phyloP scores from a whole-genome alignment of 1,140 invertebrate genomes.

The Pseudachorutes palmiensis region DNA sequence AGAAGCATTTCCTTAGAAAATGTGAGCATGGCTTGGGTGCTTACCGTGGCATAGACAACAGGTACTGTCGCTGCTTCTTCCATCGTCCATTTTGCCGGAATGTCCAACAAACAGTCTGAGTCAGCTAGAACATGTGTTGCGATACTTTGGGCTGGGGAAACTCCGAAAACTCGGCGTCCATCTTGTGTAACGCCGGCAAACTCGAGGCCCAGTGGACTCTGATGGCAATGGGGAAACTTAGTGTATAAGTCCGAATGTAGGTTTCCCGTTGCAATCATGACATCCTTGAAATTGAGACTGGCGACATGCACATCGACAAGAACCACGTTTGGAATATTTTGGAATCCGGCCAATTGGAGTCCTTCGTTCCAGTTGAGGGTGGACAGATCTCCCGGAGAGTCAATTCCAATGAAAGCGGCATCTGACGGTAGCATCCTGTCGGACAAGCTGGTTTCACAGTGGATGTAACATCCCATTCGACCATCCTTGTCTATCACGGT shows the following conservation, averaged over 20 bases:
- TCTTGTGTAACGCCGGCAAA: slow-evolving; percentile 51
- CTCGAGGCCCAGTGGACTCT: slow-evolving; percentile 57
- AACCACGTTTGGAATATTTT: slow-evolving; percentile 40
- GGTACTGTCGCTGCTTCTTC: slow-evolving; percentile 83
- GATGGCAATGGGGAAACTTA: slow-evolving; percentile 4
- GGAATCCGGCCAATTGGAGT: slow-evolving; percentile 46
- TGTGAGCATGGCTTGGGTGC: too few species aligned
- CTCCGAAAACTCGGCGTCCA: slow-evolving; percentile 60
- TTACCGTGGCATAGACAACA: slow-evolving; percentile 70
- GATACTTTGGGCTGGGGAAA: slow-evolving; percentile 51
- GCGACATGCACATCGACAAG: slow-evolving; percentile 51
- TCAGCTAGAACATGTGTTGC: slow-evolving; percentile 54
- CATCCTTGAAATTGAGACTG: slow-evolving; percentile 65
- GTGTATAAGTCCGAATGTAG: slow-evolving; percentile 50
- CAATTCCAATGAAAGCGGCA: slow-evolving; percentile 69
- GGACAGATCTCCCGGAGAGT: slow-evolving; percentile 72
- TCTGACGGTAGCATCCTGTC: slow-evolving; percentile 40
- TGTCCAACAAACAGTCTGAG: slow-evolving; percentile 57
- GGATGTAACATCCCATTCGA: slow-evolving; percentile 71
- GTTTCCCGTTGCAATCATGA: slow-evolving; percentile 68
- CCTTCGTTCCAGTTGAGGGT: slow-evolving; percentile 71
- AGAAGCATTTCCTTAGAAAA: too few species aligned
- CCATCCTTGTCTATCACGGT: slow-evolving; percentile 63
- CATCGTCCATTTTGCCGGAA: slow-evolving; percentile 74
- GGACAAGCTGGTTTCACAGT: slow-evolving; percentile 49